phyloP scores from a whole-genome alignment of 2,113 vertebrate species.

The Irena cyanogastra region DNA sequence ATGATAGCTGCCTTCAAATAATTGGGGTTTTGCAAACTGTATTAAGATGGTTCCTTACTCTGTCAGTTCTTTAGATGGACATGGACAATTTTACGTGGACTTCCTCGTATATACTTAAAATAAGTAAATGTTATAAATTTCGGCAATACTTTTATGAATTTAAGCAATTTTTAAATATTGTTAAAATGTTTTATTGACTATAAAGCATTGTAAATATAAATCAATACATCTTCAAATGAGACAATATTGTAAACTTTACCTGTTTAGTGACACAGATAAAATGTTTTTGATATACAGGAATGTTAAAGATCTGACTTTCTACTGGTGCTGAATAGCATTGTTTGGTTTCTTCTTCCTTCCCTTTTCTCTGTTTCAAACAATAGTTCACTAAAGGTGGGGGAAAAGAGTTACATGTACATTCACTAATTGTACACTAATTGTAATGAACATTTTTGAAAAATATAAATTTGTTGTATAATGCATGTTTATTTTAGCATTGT shows the following conservation, averaged over 20 bases:
- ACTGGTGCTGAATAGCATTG: constrained; percentile 79
- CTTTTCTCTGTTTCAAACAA: constrained; percentile 61
- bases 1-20: constrained; percentile 72
- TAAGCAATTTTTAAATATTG: constrained; percentile 75
- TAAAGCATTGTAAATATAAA: constrained; percentile 75
- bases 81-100: constrained; percentile 57
- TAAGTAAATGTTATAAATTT: constrained; percentile 67
- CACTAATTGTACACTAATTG: constrained; percentile 58
- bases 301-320: constrained; percentile 74
- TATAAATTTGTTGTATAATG: constrained; percentile 70
- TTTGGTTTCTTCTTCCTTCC: constrained; percentile 64
- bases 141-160: constrained; percentile 78
- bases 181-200: constrained; percentile 70
- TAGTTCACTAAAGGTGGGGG: constrained; percentile 57
- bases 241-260: constrained; percentile 65
- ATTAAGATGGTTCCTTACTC: constrained; percentile 57
- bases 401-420: constrained; percentile 46
- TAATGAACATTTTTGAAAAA: constrained; percentile 62
- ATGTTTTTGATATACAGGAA: constrained; percentile 75
- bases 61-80: constrained; percentile 58
- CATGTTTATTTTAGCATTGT: constrained; percentile 77
- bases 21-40: constrained; percentile 65
- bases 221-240: constrained; percentile 65
- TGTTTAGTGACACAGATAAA: constrained; percentile 67
- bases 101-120: constrained; percentile 68